Evolutionary conservation across 2,888 invertebrate species (phyloP).

Genomic region (Sarcophaga subvicina): DNA sequence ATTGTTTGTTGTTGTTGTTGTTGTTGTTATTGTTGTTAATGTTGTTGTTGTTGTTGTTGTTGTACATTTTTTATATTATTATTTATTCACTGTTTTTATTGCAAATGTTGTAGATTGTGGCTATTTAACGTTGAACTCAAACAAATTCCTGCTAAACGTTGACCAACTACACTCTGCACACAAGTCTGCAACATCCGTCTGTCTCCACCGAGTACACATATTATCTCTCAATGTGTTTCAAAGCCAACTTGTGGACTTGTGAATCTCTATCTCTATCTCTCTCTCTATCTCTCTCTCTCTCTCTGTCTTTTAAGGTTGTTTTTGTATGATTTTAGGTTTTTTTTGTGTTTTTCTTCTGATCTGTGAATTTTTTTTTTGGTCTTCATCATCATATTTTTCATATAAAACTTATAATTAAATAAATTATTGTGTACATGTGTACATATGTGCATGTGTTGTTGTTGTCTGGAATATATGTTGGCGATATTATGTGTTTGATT

Average conservation of each 20-base stretch:
- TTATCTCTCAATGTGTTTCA: slow-evolving; percentile 20
- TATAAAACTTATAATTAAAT: slow-evolving; percentile 68
- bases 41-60: slow-evolving; percentile 37
- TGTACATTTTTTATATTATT: slow-evolving; percentile 39
- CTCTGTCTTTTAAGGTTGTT: not conserved
- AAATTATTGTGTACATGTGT: slow-evolving; percentile 67
- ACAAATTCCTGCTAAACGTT: slow-evolving; percentile 66
- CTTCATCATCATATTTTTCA: slow-evolving; percentile 26
- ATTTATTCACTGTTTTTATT: slow-evolving; percentile 61
- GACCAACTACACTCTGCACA: slow-evolving; percentile 29
- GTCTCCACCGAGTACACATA: not conserved
- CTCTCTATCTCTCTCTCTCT: not conserved
- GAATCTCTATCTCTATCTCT: slow-evolving; percentile 40
- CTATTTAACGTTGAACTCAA: slow-evolving; percentile 54
- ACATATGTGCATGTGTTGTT: slow-evolving; percentile 29
- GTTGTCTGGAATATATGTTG: slow-evolving; percentile 19
- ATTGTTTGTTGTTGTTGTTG: slow-evolving; percentile 34
- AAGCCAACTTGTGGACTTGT: slow-evolving; percentile 57
- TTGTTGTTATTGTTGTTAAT: slow-evolving; percentile 10
- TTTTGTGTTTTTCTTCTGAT: too few species aligned
- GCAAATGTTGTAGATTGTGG: slow-evolving; percentile 55
- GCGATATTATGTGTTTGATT: slow-evolving; percentile 63
- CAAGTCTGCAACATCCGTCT: slow-evolving; percentile 11
- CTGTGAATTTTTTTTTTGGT: not conserved
- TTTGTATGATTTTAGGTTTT: not conserved